A percentile compares a stretch with the other conserved stretches of the same genome.
phyloP scores from a whole-genome alignment of 2,797 vertebrate species.

The Anomalospiza imberbis region DNA sequence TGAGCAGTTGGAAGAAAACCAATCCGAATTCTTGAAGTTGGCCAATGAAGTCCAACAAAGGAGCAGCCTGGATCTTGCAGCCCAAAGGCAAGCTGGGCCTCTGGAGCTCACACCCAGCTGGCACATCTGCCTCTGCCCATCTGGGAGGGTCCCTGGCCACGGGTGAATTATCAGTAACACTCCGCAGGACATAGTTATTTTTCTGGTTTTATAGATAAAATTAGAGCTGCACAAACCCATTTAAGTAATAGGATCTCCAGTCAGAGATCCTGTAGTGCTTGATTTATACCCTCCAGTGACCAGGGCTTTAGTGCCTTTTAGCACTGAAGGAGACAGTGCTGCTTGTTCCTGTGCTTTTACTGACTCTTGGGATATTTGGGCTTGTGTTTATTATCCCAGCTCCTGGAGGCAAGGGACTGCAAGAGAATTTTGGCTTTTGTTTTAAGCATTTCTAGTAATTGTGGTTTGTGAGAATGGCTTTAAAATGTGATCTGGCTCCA shows the following conservation, averaged over 20 bases:
- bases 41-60: not conserved
- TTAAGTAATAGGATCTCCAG: not conserved
- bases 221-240: not conserved
- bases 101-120: not conserved
- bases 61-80: not conserved
- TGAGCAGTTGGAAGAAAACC: not conserved
- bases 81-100: not conserved
- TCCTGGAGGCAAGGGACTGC: not conserved
- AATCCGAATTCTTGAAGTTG: not conserved
- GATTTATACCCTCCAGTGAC: not conserved
- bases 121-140: not conserved
- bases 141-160: rapidly evolving
- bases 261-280: not conserved
- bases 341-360: constrained; percentile 2
- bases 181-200: not conserved
- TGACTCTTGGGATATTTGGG: not conserved
- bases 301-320: not conserved
- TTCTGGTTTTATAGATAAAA: not conserved
- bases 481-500: constrained; percentile 19
- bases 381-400: not conserved
- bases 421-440: constrained; percentile 13
- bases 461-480: not conserved
- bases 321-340: not conserved
- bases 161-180: not conserved
- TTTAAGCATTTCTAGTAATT: constrained; percentile 13